These are phyloP conservation scores for Pilophorus perplexus DNA, from an alignment of 2,888 invertebrate genomes.

Conservation along the genomic window DNA sequence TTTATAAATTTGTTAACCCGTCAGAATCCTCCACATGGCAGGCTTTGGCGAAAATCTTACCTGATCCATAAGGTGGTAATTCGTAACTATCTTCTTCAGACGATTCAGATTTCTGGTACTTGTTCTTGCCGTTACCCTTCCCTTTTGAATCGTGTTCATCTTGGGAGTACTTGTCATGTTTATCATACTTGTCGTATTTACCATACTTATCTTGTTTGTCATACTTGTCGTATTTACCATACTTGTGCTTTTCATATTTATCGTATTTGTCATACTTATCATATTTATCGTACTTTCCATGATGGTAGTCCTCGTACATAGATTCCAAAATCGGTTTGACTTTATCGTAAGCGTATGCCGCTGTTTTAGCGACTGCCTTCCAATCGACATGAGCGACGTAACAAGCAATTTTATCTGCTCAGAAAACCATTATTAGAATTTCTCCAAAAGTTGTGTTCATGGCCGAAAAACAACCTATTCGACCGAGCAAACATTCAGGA, in stretches of 20 bases:
- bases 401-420: slow-evolving; percentile 2
- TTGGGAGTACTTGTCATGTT: too few relatives aligned
- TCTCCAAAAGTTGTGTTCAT: background rate
- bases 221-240: too few relatives aligned
- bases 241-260: background rate
- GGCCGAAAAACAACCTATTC: too few relatives aligned
- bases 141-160: too few relatives aligned
- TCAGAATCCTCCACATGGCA: too few relatives aligned
- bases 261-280: background rate
- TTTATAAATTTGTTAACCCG: too few relatives aligned
- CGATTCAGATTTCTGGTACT: background rate
- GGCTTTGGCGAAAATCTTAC: too few relatives aligned
- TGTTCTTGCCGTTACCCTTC: background rate
- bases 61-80: background rate
- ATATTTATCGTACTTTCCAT: background rate
- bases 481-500: too few relatives aligned
- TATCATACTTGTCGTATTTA: too few relatives aligned
- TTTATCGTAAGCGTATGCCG: slow-evolving; percentile 11
- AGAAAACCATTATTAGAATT: background rate
- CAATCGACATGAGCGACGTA: slow-evolving; percentile 7
- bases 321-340: slow-evolving; percentile 7
- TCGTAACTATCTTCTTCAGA: background rate
- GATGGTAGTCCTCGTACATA: background rate
- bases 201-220: too few relatives aligned
- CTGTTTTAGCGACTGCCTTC: background rate